A percentile compares a stretch with the other conserved stretches of the same genome.
phyloP scores from a whole-genome alignment of 2,888 invertebrate genomes.

The Eilema griseolum region DNA sequence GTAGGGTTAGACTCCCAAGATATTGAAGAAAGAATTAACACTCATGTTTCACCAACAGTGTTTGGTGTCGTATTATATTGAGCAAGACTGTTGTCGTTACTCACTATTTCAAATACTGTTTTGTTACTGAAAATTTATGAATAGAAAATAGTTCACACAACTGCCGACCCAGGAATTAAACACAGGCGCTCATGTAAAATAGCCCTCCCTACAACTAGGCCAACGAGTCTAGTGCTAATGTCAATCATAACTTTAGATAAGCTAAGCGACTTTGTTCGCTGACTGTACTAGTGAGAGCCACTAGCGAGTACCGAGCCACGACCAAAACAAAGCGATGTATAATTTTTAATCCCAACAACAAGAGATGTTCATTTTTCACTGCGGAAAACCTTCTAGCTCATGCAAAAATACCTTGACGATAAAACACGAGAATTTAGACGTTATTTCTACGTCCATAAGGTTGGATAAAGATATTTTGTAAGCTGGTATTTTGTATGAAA shows the following conservation, averaged over 20 bases:
- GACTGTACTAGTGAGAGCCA: slow-evolving; percentile 21
- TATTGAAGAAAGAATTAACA: too few relatives aligned
- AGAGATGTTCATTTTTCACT: slow-evolving; percentile 83
- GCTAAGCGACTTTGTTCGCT: neutral
- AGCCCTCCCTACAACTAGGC: too few relatives aligned
- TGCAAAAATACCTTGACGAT: slow-evolving; percentile 34
- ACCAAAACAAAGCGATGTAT: slow-evolving; percentile 71
- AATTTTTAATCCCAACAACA: slow-evolving; percentile 83
- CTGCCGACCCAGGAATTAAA: too few relatives aligned
- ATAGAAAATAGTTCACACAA: too few relatives aligned
- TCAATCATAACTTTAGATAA: neutral
- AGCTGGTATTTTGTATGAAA: slow-evolving; percentile 45
- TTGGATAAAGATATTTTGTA: slow-evolving; percentile 22
- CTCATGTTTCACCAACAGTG: too few relatives aligned
- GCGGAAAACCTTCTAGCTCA: slow-evolving; percentile 58
- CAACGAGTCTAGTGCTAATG: neutral
- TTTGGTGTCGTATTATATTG: neutral
- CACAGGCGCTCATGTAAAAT: neutral
- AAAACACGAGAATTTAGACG: slow-evolving; percentile 49
- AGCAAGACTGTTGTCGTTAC: neutral
- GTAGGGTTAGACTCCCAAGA: too few relatives aligned
- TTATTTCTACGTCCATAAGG: slow-evolving; percentile 49
- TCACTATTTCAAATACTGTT: neutral
- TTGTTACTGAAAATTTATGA: neutral
- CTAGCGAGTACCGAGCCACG: slow-evolving; percentile 22